These are phyloP conservation scores for Aphis craccivora DNA, from an alignment of 1,140 invertebrate genomes.

Conservation along the genomic window DNA sequence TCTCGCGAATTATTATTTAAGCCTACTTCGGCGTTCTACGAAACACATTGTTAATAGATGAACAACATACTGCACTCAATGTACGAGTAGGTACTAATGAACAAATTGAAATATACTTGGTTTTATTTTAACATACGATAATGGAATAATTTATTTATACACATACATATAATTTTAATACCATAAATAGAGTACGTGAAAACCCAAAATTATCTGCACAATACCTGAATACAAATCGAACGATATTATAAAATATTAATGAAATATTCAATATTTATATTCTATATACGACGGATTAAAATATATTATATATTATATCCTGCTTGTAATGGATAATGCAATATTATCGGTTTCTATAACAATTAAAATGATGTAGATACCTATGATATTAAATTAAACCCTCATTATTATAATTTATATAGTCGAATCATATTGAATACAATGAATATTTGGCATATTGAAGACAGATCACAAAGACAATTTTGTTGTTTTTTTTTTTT, in stretches of 20 bases:
- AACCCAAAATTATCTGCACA: background rate
- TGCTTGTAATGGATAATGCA: background rate
- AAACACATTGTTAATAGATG: background rate
- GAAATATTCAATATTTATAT: background rate
- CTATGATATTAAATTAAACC: background rate
- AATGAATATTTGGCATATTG: background rate
- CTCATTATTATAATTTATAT: background rate
- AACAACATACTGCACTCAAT: background rate
- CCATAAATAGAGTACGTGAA: background rate
- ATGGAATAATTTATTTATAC: background rate
- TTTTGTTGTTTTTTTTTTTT: background rate
- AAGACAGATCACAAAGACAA: background rate
- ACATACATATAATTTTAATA: background rate
- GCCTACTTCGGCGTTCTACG: background rate
- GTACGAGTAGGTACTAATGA: background rate
- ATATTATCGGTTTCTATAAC: background rate
- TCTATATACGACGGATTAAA: background rate
- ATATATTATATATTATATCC: background rate
- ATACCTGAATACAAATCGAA: background rate
- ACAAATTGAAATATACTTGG: background rate
- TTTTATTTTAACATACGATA: background rate
- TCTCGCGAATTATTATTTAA: background rate
- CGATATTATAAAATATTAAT: background rate
- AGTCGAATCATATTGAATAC: background rate
- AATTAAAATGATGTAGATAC: background rate